Base-by-base conservation (phyloP, 2,888 invertebrate species). In the Drosophila fungiperda region DNA sequence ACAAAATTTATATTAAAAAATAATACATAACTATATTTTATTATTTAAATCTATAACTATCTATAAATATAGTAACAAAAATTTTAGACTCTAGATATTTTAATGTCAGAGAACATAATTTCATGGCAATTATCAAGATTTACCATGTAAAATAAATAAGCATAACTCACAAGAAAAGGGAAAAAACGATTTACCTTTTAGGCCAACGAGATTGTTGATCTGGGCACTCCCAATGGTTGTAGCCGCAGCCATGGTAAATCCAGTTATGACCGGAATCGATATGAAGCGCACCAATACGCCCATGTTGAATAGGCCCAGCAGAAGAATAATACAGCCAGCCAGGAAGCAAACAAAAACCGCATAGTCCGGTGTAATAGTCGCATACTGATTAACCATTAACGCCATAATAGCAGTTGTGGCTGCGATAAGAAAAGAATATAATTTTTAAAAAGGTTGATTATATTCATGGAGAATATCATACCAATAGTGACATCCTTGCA, bases 371-470 rank as follows among this genome's bases (percentile, higher is more conserved):
- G 96, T 96, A 79, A 93, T 93, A 1, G 93, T 88, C 0, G 96
- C 96, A 82, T 96, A 95, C 72, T 95, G 95, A 79, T 96, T 95
- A 0, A 96, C 95, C 96, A 99, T 96, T 3, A 98, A 94, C 0
- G 98, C 95, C 95, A 98, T 95, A 63, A 99, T 97, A 1, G 98
- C 98, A 0, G 98, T 98, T 0, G 98, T 98, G 71, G 98, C 97
- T 76, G 32, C 38, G 1, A 9, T 36, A 38, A 11, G 2, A n/a
- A 1, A 29, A 29, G 2, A 20, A 8, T 40, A 29, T 20, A 15
- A 3, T 15, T 20, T 29, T 9, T 3, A 6, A 15, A 20, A 15
- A 6, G 32, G 1, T 3, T 3, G 4, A 15, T 2, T 5, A 29
- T 7, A 20, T 20, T 2, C 9, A 42, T 20, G 11, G 4, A 3